phyloP scores from a whole-genome alignment of 2,888 invertebrate genomes.

The Eupithecia subumbrata region DNA sequence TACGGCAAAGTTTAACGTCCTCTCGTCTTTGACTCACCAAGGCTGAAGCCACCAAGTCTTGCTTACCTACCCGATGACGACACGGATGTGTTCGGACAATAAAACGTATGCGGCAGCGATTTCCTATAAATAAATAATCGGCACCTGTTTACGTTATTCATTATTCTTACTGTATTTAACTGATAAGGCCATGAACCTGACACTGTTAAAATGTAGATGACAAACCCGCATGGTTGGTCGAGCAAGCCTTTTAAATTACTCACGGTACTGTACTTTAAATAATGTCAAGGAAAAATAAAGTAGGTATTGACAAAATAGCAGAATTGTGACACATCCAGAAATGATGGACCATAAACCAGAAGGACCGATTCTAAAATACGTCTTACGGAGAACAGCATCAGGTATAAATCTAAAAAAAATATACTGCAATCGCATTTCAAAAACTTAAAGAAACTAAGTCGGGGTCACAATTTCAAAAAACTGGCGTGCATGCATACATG shows the following conservation, averaged over 20 bases:
- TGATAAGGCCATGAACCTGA: conserved; percentile 35
- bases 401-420: neutral
- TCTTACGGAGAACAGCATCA: neutral
- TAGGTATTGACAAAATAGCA: neutral
- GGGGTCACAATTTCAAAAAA: neutral
- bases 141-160: conserved; percentile 25
- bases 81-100: conserved; percentile 41
- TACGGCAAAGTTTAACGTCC: conserved; percentile 46
- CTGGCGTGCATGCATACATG: conserved; percentile 18
- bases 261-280: neutral
- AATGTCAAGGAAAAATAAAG: conserved; percentile 6
- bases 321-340: neutral
- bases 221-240: conserved; percentile 17
- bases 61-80: conserved; percentile 26
- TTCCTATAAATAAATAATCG: conserved; percentile 21
- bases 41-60: conserved; percentile 41
- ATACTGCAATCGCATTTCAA: neutral
- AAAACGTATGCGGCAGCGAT: conserved; percentile 31
- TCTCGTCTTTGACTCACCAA: conserved; percentile 47
- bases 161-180: conserved; percentile 17
- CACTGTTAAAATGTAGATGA: conserved; percentile 25
- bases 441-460: neutral
- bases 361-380: neutral
- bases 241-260: conserved; percentile 3
- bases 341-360: neutral